Evolutionary conservation across 1,140 invertebrate species (phyloP).

Genomic region (Cotesia chilonis): DNA sequence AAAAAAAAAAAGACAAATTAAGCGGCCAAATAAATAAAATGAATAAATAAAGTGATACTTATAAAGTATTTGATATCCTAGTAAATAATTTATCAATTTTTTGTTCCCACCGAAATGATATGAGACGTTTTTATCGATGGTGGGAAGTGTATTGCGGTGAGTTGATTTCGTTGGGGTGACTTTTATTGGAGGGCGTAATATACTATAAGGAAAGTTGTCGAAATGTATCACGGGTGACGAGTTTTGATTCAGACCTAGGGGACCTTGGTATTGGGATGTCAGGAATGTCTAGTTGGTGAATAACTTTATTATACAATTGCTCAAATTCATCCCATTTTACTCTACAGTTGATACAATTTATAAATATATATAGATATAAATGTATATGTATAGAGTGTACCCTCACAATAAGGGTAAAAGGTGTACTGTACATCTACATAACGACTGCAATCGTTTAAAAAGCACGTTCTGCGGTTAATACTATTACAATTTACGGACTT

Average conservation of each 20-base stretch:
- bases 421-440: too few relatives aligned
- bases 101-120: neutral
- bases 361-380: too few relatives aligned
- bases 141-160: too few relatives aligned
- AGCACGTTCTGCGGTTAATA: too few relatives aligned
- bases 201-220: conserved; percentile 20
- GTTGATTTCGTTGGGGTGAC: neutral
- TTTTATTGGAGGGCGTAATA: conserved; percentile 17
- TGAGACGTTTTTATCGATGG: neutral
- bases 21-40: neutral
- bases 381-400: too few relatives aligned
- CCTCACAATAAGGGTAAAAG: too few relatives aligned
- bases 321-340: neutral
- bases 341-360: neutral
- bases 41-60: neutral
- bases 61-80: conserved; percentile 4
- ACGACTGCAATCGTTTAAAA: too few relatives aligned
- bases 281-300: conserved; percentile 33
- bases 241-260: conserved; percentile 29
- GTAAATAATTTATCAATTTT: conserved; percentile 14
- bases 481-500: too few relatives aligned
- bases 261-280: conserved; percentile 40
- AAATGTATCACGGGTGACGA: conserved; percentile 16
- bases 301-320: neutral
- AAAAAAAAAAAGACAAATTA: conserved; percentile 37